Conservation (phyloP, 1,140 invertebrate genomes). For the Penaeus indicus region DNA sequence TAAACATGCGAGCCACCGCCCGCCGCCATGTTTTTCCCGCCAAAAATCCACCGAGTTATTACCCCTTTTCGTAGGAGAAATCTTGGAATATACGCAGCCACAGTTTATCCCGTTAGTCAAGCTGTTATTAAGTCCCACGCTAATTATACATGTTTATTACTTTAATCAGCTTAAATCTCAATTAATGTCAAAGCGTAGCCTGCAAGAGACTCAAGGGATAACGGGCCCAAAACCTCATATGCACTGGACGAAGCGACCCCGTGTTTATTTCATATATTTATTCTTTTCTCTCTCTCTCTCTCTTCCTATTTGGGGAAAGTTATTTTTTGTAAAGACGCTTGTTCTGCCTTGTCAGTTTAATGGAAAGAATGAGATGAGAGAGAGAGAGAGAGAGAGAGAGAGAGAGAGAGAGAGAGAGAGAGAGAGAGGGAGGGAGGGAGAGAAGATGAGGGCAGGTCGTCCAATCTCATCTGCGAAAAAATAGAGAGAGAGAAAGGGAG, state of each 20-base stretch:
- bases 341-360: no score
- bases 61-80: no score
- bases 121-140: slow-evolving; percentile 44
- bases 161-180: slow-evolving; percentile 57
- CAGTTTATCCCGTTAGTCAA: not conserved
- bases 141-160: slow-evolving; percentile 45
- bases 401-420: slow-evolving; percentile 16
- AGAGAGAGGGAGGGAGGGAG: slow-evolving; percentile 1
- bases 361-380: not conserved
- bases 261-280: no score
- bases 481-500: not conserved
- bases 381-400: slow-evolving; percentile 18
- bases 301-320: not conserved
- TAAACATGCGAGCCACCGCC: no score
- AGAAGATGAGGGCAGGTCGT: not conserved
- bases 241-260: not conserved
- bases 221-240: not conserved
- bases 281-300: no score
- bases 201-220: not conserved
- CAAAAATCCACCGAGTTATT: no score
- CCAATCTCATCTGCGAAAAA: not conserved
- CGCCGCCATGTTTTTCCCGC: no score
- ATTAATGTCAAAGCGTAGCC: slow-evolving; percentile 33
- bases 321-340: not conserved
- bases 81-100: no score